These are phyloP conservation scores for Epicampocera succincta DNA, from an alignment of 2,888 invertebrate species.

Conservation along the genomic window DNA sequence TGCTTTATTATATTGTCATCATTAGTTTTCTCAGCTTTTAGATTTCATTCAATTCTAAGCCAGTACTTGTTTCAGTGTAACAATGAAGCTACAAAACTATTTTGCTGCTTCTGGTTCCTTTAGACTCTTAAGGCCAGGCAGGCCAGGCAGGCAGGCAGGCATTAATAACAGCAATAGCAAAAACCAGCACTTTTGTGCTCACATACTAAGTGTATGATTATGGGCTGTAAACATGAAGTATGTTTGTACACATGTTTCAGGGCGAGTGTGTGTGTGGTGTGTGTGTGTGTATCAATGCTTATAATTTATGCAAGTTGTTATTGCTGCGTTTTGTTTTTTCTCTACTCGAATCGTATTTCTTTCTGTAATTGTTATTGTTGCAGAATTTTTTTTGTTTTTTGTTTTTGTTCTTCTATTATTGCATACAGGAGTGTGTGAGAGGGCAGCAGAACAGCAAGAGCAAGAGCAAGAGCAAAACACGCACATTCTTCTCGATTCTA, in stretches of 20 bases:
- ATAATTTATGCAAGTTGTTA: slow-evolving; percentile 61
- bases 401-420: background rate
- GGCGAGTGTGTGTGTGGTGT: background rate
- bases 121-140: slow-evolving; percentile 4
- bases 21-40: no score
- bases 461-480: slow-evolving; percentile 46
- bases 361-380: slow-evolving; percentile 48
- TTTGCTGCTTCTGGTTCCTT: slow-evolving; percentile 11
- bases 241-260: slow-evolving; percentile 1
- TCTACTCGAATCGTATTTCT: slow-evolving; percentile 27
- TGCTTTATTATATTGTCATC: no score
- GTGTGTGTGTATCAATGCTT: slow-evolving; percentile 22
- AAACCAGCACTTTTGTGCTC: slow-evolving; percentile 40
- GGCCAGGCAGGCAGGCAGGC: no score
- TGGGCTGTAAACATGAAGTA: slow-evolving; percentile 54
- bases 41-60: no score
- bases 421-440: background rate
- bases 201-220: slow-evolving; percentile 57
- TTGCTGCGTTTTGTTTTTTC: slow-evolving; percentile 27
- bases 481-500: slow-evolving; percentile 31
- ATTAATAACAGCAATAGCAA: slow-evolving; percentile 38
- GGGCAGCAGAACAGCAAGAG: slow-evolving; percentile 14
- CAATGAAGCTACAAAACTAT: slow-evolving; percentile 20
- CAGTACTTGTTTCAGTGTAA: slow-evolving; percentile 7
- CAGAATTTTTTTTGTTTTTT: background rate